Evolutionary conservation across 1,140 invertebrate genomes (phyloP).

Genomic region (Asbolus verrucosus): DNA sequence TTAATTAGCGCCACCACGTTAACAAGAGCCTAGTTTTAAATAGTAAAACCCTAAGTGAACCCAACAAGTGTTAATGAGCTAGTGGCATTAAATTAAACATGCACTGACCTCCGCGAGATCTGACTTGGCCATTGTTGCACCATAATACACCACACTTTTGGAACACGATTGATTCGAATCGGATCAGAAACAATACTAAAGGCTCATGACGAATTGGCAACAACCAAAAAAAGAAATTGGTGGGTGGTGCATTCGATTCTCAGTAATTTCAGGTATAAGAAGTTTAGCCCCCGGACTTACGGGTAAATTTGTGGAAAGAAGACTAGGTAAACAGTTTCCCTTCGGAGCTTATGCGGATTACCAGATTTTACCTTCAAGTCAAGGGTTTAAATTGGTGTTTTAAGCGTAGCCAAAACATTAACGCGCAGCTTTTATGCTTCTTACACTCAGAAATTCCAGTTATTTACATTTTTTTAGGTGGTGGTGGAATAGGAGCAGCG

Average conservation of each 20-base stretch:
- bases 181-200: conserved; percentile 21
- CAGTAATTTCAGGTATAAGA: conserved; percentile 30
- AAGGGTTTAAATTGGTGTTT: not conserved
- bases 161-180: conserved; percentile 10
- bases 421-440: not conserved
- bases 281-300: conserved; percentile 21
- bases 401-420: not conserved
- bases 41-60: conserved; percentile 44
- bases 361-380: not conserved
- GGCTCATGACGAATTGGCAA: conserved; percentile 16
- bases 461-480: conserved; percentile 25
- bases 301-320: conserved; percentile 14
- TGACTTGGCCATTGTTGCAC: conserved; percentile 33
- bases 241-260: conserved; percentile 33
- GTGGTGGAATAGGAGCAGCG: conserved; percentile 32
- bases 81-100: conserved; percentile 40
- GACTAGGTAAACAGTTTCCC: conserved; percentile 11
- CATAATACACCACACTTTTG: conserved; percentile 1
- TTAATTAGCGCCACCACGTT: conserved; percentile 50
- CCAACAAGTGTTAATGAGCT: conserved; percentile 47
- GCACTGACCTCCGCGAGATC: conserved; percentile 40
- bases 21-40: conserved; percentile 57
- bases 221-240: conserved; percentile 16
- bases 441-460: conserved; percentile 8
- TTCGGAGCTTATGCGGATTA: conserved; percentile 15